These are phyloP conservation scores for Augiades crinisus DNA, from an alignment of 2,888 invertebrate species.

Conservation along the genomic window DNA sequence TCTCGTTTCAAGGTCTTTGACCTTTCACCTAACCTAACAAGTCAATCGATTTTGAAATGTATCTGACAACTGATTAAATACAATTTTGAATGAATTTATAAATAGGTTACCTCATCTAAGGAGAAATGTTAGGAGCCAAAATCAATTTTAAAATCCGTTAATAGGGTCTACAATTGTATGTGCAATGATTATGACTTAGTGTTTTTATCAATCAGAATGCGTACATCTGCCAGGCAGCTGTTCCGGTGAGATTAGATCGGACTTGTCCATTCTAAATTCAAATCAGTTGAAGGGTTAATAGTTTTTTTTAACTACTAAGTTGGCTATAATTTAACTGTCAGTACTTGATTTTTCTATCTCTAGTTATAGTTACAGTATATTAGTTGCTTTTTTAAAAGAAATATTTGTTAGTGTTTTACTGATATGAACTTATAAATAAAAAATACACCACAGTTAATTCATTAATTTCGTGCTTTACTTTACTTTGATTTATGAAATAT, in stretches of 20 bases:
- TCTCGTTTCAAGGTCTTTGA: conserved; percentile 35
- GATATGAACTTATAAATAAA: too few species aligned
- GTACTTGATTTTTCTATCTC: conserved; percentile 3
- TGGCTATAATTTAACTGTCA: conserved; percentile 13
- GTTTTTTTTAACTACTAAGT: conserved; percentile 33
- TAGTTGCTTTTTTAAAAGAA: background rate
- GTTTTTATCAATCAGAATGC: conserved; percentile 37
- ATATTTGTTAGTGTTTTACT: too few species aligned
- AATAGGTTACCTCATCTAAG: conserved; percentile 3
- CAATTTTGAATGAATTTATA: conserved; percentile 27
- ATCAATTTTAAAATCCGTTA: background rate
- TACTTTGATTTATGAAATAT: too few species aligned
- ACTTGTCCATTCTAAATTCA: conserved; percentile 58
- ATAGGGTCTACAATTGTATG: background rate
- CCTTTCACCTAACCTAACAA: conserved; percentile 27
- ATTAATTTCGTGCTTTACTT: too few species aligned
- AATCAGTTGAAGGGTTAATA: conserved; percentile 64
- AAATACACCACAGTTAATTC: too few species aligned
- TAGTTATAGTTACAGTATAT: background rate
- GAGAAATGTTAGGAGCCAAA: background rate
- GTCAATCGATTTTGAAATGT: conserved; percentile 30
- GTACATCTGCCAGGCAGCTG: conserved; percentile 76
- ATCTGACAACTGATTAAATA: conserved; percentile 27
- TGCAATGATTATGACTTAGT: conserved; percentile 26
- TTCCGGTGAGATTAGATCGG: conserved; percentile 62